These are phyloP conservation scores for Pangasius mekongensis DNA, from an alignment of 2,797 vertebrate genomes.

Conservation along the genomic window DNA sequence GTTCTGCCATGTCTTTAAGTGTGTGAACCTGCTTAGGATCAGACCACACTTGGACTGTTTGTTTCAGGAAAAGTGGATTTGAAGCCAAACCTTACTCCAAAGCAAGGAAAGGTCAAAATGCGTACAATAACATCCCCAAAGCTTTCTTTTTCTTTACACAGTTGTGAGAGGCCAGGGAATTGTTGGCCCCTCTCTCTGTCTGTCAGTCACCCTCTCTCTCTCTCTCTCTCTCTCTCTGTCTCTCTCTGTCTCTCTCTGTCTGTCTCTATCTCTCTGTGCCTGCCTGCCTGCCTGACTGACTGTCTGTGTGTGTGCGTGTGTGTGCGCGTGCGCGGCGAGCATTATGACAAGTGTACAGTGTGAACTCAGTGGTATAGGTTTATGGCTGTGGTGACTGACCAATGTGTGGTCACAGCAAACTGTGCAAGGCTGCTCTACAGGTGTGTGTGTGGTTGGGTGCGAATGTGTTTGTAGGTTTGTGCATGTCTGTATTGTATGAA, in stretches of 20 bases:
- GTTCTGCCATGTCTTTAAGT: constrained; percentile 1
- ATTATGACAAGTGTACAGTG: not conserved
- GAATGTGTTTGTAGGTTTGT: not conserved
- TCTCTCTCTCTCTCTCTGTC: not conserved
- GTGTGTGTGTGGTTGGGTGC: constrained; percentile 33
- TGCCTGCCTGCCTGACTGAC: not conserved
- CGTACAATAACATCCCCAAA: constrained; percentile 25
- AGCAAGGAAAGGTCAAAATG: constrained; percentile 39
- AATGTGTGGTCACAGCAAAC: constrained; percentile 68
- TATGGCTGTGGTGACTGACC: constrained; percentile 63
- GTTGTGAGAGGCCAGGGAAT: constrained; percentile 17
- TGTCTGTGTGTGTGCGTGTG: not conserved
- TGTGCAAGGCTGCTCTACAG: constrained; percentile 57
- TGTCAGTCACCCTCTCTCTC: not conserved
- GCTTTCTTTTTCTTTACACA: constrained; percentile 17
- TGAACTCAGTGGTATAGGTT: constrained; percentile 54
- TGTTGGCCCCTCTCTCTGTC: not conserved
- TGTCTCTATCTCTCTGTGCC: not conserved
- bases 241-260: not conserved
- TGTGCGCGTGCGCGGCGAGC: not conserved
- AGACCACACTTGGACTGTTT: constrained; percentile 18
- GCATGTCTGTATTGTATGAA: not conserved
- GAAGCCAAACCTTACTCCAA: constrained; percentile 27
- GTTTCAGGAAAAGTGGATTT: constrained; percentile 33
- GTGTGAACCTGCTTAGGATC: constrained; percentile 18